Percentiles rank a stretch among this genome's conserved stretches.
phyloP scores from a whole-genome alignment of 2,888 invertebrate species.

The Limnephilus lunatus region DNA sequence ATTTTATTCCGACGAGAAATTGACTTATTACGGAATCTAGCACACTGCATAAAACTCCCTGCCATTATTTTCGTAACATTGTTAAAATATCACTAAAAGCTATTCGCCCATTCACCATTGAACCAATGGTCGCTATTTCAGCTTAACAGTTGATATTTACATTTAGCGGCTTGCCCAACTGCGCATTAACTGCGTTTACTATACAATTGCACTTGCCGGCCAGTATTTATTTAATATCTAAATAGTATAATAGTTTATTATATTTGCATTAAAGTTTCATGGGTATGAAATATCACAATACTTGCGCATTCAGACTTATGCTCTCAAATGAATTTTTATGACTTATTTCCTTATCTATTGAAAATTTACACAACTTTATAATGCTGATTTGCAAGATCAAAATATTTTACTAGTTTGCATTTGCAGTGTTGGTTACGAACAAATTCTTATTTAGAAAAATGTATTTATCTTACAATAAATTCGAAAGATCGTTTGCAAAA shows the following conservation, averaged over 20 bases:
- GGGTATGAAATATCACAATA: background rate
- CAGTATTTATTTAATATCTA: background rate
- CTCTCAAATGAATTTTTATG: background rate
- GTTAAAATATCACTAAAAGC: background rate
- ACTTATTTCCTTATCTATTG: background rate
- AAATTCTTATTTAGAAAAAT: background rate
- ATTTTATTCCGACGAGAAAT: background rate
- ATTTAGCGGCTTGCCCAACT: background rate
- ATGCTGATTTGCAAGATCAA: background rate
- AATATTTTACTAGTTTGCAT: background rate
- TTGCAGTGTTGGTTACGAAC: background rate
- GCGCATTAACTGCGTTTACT: background rate
- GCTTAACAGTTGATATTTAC: background rate
- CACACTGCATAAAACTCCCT: background rate
- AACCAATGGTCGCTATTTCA: background rate
- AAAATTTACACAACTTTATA: too few species aligned
- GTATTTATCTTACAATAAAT: background rate
- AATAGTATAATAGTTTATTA: background rate
- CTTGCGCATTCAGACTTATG: background rate
- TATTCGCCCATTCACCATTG: background rate
- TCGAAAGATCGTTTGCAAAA: background rate
- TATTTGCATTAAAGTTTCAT: too few species aligned
- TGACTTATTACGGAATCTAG: background rate
- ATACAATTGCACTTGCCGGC: background rate
- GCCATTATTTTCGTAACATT: background rate